Base-by-base conservation (phyloP, 2,113 vertebrate species). In the Actenoides lindsayi region DNA sequence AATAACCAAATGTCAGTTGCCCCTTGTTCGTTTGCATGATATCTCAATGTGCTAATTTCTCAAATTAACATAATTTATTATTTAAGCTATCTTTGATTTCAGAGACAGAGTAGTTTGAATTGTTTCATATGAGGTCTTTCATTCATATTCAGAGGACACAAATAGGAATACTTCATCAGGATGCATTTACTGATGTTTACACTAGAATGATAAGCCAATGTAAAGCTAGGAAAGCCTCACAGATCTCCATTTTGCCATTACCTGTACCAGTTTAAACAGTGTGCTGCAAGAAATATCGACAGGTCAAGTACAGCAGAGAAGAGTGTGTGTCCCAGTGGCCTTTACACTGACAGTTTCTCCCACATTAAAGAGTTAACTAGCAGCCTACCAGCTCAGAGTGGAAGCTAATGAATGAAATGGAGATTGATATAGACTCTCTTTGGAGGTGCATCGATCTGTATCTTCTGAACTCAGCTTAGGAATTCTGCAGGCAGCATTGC, bases 361-460 rank as follows among this genome's bases (percentile, higher is more conserved):
- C 97, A 98, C 98, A 98, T 98, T 98, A 98, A 98, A 98, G 98
- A 98, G 98, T 98, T 98, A 98, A 98, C 98, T 98, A 98, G 98
- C 97, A 98, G 97, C 97, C 97, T 98, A 98, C 97, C 97, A 98
- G 97, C 97, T 97, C 97, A 20, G 98, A 97, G 97, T 97, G 97
- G 96, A 98, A 98, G 97, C 98, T 98, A 98, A 98, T 98, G 98
- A 99, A 98, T 98, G 98, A 98, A 98, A 98, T 98, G 98, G 97
- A 98, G 98, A 98, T 98, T 98, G 98, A 98, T 98, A 97, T 98
- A 98, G 98, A 97, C 97, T 98, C 97, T 98, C 97, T 98, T 98
- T 98, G 98, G 98, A 98, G 97, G 96, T 97, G 98, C 98, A 99
- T 99, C 97, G 98, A 98, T 99, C 98, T 98, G 97, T 98, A 97